phyloP scores from a whole-genome alignment of 2,797 vertebrate genomes.

The Knipowitschia caucasica region DNA sequence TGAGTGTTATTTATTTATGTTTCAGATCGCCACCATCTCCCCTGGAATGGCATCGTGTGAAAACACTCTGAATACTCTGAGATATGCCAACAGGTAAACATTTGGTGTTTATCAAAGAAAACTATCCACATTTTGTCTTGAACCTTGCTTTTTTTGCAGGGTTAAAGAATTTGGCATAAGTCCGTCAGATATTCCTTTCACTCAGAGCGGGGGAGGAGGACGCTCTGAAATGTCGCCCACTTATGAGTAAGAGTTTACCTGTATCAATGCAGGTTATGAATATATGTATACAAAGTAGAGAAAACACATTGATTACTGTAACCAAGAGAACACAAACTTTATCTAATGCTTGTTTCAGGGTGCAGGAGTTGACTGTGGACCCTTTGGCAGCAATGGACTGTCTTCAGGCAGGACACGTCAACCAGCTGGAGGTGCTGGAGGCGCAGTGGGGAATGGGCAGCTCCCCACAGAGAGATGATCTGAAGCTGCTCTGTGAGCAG shows the following conservation, averaged over 20 bases:
- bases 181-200: slow-evolving; percentile 96
- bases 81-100: slow-evolving; percentile 95
- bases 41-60: slow-evolving; percentile 98
- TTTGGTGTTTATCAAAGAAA: background rate
- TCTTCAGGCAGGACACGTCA: slow-evolving; percentile 80
- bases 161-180: slow-evolving; percentile 99
- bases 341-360: slow-evolving; percentile 63
- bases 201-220: slow-evolving; percentile 83
- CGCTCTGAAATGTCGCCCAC: slow-evolving; percentile 92
- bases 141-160: slow-evolving; percentile 76
- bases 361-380: slow-evolving; percentile 87
- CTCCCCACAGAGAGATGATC: slow-evolving; percentile 93
- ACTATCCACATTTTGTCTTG: background rate
- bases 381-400: slow-evolving; percentile 72
- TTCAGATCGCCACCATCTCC: slow-evolving; percentile 95
- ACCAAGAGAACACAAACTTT: background rate
- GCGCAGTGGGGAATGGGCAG: slow-evolving; percentile 94
- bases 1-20: background rate
- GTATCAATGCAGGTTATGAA: too few species aligned
- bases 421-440: slow-evolving; percentile 91
- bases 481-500: slow-evolving; percentile 97
- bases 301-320: background rate
- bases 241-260: slow-evolving; percentile 90
- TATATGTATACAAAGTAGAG: too few species aligned
- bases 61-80: slow-evolving; percentile 95